phyloP scores from a whole-genome alignment of 2,888 invertebrate species.

The Mellilla xanthometata region DNA sequence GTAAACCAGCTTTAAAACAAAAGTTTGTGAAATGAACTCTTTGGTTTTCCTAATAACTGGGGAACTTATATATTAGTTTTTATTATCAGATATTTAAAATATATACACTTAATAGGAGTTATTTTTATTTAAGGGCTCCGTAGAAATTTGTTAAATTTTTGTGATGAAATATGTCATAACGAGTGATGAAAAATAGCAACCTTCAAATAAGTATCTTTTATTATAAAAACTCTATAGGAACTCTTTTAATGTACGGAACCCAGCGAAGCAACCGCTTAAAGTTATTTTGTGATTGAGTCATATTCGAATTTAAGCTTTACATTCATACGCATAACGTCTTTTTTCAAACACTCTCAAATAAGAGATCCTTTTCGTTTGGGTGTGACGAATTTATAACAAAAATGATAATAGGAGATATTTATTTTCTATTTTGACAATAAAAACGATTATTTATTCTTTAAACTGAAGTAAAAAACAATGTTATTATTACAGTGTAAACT shows the following conservation, averaged over 20 bases:
- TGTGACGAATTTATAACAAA: neutral
- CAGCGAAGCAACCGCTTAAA: neutral
- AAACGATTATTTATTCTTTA: too few relatives aligned
- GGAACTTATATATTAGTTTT: too few relatives aligned
- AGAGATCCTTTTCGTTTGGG: slow-evolving; percentile 36
- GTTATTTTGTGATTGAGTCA: slow-evolving; percentile 6
- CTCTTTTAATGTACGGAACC: slow-evolving; percentile 14
- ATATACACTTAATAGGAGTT: too few relatives aligned
- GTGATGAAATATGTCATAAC: neutral
- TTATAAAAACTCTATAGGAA: slow-evolving; percentile 17
- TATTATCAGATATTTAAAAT: too few relatives aligned
- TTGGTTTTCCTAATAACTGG: slow-evolving; percentile 39
- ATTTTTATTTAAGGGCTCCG: too few relatives aligned
- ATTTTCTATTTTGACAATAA: too few relatives aligned
- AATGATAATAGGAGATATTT: neutral
- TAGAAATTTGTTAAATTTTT: neutral
- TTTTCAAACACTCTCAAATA: slow-evolving; percentile 33
- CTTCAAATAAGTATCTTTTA: too few relatives aligned
- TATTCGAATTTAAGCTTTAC: slow-evolving; percentile 17
- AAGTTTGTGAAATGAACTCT: slow-evolving; percentile 38
- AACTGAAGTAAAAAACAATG: too few relatives aligned
- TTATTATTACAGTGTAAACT: too few relatives aligned
- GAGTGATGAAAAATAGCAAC: too few relatives aligned
- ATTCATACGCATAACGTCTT: slow-evolving; percentile 34
- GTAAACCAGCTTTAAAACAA: neutral